Evolutionary conservation across 2,888 invertebrate species (phyloP).

Genomic region (Rosalia funebris): DNA sequence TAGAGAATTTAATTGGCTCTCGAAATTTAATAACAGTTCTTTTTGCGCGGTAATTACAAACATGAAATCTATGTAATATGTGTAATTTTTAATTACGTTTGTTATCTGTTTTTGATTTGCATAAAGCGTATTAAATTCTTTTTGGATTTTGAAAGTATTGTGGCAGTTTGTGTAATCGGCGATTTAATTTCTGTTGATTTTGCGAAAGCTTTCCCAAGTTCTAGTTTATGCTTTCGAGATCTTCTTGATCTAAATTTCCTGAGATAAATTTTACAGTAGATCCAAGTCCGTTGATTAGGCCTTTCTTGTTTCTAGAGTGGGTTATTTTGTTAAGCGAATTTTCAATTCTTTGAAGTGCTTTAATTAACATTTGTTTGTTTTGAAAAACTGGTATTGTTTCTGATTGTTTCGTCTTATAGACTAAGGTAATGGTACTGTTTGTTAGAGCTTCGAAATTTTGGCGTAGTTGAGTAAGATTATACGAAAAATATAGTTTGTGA

Average conservation of each 20-base stretch:
- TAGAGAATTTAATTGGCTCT: background rate
- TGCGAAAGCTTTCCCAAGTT: background rate
- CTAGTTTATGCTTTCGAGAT: background rate
- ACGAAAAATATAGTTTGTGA: conserved; percentile 9
- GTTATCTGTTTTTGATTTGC: background rate
- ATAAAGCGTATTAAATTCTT: background rate
- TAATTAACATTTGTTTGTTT: background rate
- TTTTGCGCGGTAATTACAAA: background rate
- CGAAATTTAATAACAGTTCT: background rate
- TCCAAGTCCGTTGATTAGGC: background rate
- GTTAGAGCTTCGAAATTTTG: conserved; percentile 1
- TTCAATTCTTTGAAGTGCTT: background rate
- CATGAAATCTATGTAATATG: background rate
- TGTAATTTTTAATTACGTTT: background rate
- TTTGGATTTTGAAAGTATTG: background rate
- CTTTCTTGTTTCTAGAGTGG: background rate
- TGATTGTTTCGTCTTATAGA: background rate
- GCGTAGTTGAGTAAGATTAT: conserved; percentile 1
- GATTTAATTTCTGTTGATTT: background rate
- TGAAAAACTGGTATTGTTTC: background rate
- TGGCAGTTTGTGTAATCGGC: background rate
- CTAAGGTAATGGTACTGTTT: background rate
- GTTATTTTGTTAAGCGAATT: background rate
- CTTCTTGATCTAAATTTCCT: background rate
- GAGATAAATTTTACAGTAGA: background rate